Percentiles rank a stretch among this genome's conserved stretches.
Conservation (phyloP, 2,113 vertebrate genomes). For the Candoia aspera region DNA sequence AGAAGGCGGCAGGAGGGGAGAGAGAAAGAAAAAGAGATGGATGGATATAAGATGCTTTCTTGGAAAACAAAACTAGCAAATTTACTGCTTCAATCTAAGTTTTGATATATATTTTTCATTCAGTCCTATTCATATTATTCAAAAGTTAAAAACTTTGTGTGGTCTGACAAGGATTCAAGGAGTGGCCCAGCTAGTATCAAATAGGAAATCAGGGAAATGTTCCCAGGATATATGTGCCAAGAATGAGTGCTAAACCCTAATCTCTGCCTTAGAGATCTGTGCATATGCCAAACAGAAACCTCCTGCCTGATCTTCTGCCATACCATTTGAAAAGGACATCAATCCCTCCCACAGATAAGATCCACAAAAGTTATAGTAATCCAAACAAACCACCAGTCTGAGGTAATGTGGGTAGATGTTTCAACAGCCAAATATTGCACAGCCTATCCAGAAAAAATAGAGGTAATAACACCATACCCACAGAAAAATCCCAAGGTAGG, state of each 20-base stretch:
- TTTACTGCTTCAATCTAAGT: conserved; percentile 32
- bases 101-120: conserved; percentile 46
- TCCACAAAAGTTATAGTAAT: conserved; percentile 60
- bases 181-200: conserved; percentile 62
- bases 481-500: conserved; percentile 21
- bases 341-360: conserved; percentile 64
- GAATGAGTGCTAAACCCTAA: conserved; percentile 59
- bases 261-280: conserved; percentile 54
- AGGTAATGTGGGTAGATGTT: conserved; percentile 63
- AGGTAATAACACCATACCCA: conserved; percentile 35
- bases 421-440: conserved; percentile 59
- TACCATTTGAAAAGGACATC: conserved; percentile 64
- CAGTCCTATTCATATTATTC: conserved; percentile 23
- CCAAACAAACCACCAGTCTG: conserved; percentile 45
- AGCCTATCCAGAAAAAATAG: conserved; percentile 57
- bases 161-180: conserved; percentile 59
- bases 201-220: conserved; percentile 42
- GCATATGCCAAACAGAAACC: conserved; percentile 49
- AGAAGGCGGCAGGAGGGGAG: not conserved
- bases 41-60: conserved; percentile 9
- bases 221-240: conserved; percentile 58
- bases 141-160: conserved; percentile 45
- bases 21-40: not conserved
- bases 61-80: not conserved
- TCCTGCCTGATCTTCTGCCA: conserved; percentile 65